Base-by-base conservation (phyloP, 2,797 vertebrate genomes). In the Ciconia nigra region DNA sequence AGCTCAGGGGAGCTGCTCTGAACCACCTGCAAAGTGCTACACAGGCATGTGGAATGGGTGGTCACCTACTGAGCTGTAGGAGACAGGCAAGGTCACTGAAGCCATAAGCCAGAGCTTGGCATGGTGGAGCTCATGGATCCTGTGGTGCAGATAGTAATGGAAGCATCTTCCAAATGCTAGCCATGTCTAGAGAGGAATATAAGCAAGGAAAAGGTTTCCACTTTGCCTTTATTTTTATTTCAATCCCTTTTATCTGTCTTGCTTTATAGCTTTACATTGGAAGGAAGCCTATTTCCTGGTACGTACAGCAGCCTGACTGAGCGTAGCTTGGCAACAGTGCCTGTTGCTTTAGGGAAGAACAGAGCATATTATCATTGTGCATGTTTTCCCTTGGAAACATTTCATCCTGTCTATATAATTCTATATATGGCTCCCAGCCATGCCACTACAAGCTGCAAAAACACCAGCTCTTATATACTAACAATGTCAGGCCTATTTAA, bases 401-500 rank as follows among this genome's bases (percentile, higher is more conserved):
- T 96, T 96, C 90, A 96, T 96, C 95, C 97, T 93, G 94, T 81
- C 96, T 94, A 74, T 96, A 96, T 96, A 96, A 95, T 89, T 97
- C 93, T 95, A 92, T 93, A 83, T 61, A 54, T 89, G 95, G 95
- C 93, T 97, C 57, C 57, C 79, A 92, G 95, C 95, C 95, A 96
- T 96, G 94, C 93, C 97, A 94, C 92, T 87, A 73, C 92, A 97
- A 95, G 94, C 94, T 96, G 93, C 96, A 94, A 96, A 96, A 96
- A 93, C 93, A 97, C 49, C 61, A 94, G 59, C 46, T 93, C 77
- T 88, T 83, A 76, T 55, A 93, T 22, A 73, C 61, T 78, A 79
- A 94, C 55, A 7, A 12, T 84, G 86, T 90, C 92, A 90, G 72
- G 46, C 35, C 39, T 92, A 46, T 78, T 95, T 89, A 85, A 84